These are phyloP conservation scores for Okapia johnstoni DNA, from an alignment of 2,113 vertebrate species.

Conservation along the genomic window DNA sequence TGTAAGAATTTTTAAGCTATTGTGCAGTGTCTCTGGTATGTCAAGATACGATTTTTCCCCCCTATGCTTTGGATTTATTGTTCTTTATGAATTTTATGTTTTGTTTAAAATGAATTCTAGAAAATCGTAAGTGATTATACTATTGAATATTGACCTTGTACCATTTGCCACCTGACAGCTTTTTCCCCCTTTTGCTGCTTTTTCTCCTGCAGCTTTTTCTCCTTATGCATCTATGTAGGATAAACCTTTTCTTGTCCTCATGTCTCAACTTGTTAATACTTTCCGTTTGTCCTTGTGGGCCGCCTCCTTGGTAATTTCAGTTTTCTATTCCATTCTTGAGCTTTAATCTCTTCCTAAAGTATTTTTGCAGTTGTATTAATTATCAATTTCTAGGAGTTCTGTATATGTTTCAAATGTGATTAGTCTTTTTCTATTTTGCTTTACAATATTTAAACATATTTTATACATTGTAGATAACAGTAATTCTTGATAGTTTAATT, in stretches of 20 bases:
- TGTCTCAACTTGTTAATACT: neutral
- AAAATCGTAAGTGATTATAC: neutral
- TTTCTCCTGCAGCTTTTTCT: neutral
- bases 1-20: neutral
- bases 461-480: neutral
- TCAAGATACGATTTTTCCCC: neutral
- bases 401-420: neutral
- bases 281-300: neutral
- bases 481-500: neutral
- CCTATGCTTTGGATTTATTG: neutral
- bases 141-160: neutral
- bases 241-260: neutral
- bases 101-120: neutral
- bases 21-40: neutral
- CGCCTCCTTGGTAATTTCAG: neutral
- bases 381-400: neutral
- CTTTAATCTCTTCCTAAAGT: neutral
- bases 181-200: neutral
- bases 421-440: neutral
- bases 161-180: neutral
- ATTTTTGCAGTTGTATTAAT: neutral
- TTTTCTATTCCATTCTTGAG: neutral
- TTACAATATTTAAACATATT: conserved; percentile 2
- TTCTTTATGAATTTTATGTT: neutral
- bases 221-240: neutral